Percentiles rank a stretch among this genome's conserved stretches.
These are phyloP conservation scores for Epinephelus coioides DNA, from an alignment of 2,797 vertebrate genomes.

Conservation along the genomic window DNA sequence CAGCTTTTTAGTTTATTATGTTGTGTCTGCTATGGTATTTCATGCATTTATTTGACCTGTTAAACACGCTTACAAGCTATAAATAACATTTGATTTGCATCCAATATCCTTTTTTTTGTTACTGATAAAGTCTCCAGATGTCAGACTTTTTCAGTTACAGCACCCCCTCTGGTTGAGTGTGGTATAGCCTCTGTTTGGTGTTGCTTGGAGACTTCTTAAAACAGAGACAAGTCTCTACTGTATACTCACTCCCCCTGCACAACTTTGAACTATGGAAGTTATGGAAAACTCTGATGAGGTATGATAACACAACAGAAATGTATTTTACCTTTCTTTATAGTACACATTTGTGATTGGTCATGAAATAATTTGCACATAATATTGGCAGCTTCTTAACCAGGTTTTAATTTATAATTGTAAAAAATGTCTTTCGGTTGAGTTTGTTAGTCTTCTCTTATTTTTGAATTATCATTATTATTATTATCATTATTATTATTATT, in stretches of 20 bases:
- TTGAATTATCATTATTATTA: too few relatives aligned
- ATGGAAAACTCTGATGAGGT: constrained; percentile 69
- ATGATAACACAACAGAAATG: constrained; percentile 13
- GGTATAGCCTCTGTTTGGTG: constrained; percentile 64
- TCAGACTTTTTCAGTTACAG: not conserved
- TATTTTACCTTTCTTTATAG: constrained; percentile 11
- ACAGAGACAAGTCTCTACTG: constrained; percentile 39
- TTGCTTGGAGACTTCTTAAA: constrained; percentile 72
- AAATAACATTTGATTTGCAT: not conserved
- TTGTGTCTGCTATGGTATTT: not conserved
- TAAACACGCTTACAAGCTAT: rapidly evolving
- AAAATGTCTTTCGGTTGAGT: too few relatives aligned
- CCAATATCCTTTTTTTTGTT: not conserved
- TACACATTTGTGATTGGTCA: not conserved
- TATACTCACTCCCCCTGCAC: constrained; percentile 16
- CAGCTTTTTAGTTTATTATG: too few relatives aligned
- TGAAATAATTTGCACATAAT: not conserved
- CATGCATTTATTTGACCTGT: rapidly evolving
- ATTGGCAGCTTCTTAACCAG: not conserved
- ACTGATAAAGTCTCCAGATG: not conserved
- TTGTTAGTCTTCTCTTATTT: not conserved
- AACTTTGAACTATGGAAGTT: constrained; percentile 45
- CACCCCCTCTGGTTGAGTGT: constrained; percentile 51
- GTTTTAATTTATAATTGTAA: not conserved
- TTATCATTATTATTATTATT: not conserved